Evolutionary conservation across 1,140 invertebrate genomes (phyloP), one percentile per base, ranked within the genome.

Genomic region (Polypedilum vanderplanki): DNA sequence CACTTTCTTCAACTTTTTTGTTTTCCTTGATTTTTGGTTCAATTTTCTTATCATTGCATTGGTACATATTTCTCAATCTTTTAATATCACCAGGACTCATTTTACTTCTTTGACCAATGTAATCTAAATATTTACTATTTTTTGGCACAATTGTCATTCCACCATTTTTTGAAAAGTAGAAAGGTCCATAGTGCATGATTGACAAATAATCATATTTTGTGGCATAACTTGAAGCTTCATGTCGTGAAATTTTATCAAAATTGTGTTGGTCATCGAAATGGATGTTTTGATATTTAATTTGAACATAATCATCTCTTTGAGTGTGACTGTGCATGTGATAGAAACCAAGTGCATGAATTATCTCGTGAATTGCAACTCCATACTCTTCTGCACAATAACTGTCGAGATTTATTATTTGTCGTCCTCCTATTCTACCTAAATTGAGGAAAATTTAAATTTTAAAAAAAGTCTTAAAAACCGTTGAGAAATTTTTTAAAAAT

Each of bases 61-160:
- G 89, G 80, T 93, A 93, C 90, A 92, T 93, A 40, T 84, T 83
- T 73, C 88, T 87, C 22, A 93, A 86, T 81, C 92, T 93, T 75
- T 85, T 86, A 20, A 92, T 85, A 79, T 93, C 91, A 0, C 87
- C 86, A 41, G 84, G 82, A 65, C 90, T 92, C 41, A 93, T 87
- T 2, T 89, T 90, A 9, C 88, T 86, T 9, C 91, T 83, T 79
- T 93, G 91, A 0, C 91, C 91, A 76, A 89, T 83, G 73, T 41
- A 77, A 78, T n/a, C 77, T 82, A 76, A 24, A 79, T 79, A 75
- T 33, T 20, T 22, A 78, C 75, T 77, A 81, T 91, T 89, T 85
- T 85, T 89, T 0, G 83, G 83, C 70, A 87, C 80, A 57, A 93
- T 89, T 2, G 89, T 90, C 20, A 83, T 84, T 77, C 87, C 81